These are phyloP conservation scores for Pristionchus entomophagus DNA, from an alignment of 2,888 invertebrate genomes.

Conservation along the genomic window DNA sequence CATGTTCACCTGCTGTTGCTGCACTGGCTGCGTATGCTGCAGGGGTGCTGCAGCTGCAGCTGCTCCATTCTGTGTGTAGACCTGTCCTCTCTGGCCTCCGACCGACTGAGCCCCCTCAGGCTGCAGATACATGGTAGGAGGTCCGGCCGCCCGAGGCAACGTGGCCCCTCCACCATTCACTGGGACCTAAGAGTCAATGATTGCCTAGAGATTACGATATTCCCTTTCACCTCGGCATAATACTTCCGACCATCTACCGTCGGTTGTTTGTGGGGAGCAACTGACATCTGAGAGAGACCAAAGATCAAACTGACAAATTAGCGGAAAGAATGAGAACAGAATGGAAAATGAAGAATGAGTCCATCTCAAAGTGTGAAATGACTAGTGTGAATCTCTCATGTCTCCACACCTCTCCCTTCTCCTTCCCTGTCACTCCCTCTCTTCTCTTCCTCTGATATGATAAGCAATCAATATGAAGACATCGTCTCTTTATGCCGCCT, in stretches of 20 bases:
- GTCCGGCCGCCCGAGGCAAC: neutral
- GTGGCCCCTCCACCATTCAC: constrained; percentile 11
- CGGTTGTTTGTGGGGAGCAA: neutral
- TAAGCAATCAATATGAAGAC: constrained; percentile 33
- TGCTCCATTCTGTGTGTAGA: neutral
- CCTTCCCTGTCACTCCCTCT: constrained; percentile 20
- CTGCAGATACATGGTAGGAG: neutral
- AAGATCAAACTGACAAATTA: neutral
- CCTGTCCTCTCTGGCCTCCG: neutral
- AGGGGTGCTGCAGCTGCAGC: too few relatives aligned
- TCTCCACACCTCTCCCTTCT: neutral
- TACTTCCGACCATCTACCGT: neutral
- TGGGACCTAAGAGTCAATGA: neutral
- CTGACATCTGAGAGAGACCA: constrained; percentile 17
- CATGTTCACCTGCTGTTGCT: too few relatives aligned
- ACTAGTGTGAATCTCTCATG: constrained; percentile 1
- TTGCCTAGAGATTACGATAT: neutral
- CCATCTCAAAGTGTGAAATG: neutral
- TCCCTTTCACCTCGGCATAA: neutral
- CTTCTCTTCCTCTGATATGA: constrained; percentile 18
- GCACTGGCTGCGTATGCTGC: too few relatives aligned
- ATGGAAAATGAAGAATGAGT: neutral
- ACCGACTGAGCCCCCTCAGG: neutral
- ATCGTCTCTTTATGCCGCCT: constrained; percentile 41
- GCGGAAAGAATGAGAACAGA: neutral